phyloP scores from a whole-genome alignment of 2,888 invertebrate genomes.

The Ormyrus thymus region DNA sequence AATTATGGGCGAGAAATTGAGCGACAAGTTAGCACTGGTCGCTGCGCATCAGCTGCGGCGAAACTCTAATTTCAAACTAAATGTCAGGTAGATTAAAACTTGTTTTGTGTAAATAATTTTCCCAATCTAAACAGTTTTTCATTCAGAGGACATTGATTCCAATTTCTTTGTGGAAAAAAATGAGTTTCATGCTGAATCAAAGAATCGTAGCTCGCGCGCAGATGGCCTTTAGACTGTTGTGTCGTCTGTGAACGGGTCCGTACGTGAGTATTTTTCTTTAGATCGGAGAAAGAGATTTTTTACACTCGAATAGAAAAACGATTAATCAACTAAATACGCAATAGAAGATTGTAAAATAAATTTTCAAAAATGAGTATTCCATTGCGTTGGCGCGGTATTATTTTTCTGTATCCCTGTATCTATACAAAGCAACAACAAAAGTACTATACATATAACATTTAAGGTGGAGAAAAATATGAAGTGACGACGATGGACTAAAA shows the following conservation, averaged over 20 bases:
- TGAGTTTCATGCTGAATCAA: neutral
- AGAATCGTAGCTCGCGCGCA: slow-evolving; percentile 18
- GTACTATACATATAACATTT: slow-evolving; percentile 56
- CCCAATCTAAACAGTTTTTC: neutral
- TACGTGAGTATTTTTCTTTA: slow-evolving; percentile 56
- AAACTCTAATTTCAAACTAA: slow-evolving; percentile 12
- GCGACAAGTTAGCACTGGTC: slow-evolving; percentile 29
- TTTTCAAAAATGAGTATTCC: slow-evolving; percentile 64
- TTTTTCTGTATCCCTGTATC: slow-evolving; percentile 74
- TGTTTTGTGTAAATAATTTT: neutral
- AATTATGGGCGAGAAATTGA: slow-evolving; percentile 42
- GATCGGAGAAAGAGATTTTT: slow-evolving; percentile 34
- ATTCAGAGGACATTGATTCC: neutral
- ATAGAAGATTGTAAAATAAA: slow-evolving; percentile 48
- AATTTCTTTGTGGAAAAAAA: neutral
- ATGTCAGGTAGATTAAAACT: neutral
- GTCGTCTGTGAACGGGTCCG: slow-evolving; percentile 50
- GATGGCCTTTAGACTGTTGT: slow-evolving; percentile 30
- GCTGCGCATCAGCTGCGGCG: slow-evolving; percentile 12
- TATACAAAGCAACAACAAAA: slow-evolving; percentile 61
- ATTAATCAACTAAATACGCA: slow-evolving; percentile 15
- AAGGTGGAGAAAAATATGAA: slow-evolving; percentile 3
- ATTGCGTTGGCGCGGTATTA: slow-evolving; percentile 71
- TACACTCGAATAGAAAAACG: neutral
- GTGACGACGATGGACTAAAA: slow-evolving; percentile 27